Evolutionary conservation across 2,797 vertebrate genomes (phyloP), one percentile per base, ranked within the genome.

Genomic region (Diglossa cyanea): DNA sequence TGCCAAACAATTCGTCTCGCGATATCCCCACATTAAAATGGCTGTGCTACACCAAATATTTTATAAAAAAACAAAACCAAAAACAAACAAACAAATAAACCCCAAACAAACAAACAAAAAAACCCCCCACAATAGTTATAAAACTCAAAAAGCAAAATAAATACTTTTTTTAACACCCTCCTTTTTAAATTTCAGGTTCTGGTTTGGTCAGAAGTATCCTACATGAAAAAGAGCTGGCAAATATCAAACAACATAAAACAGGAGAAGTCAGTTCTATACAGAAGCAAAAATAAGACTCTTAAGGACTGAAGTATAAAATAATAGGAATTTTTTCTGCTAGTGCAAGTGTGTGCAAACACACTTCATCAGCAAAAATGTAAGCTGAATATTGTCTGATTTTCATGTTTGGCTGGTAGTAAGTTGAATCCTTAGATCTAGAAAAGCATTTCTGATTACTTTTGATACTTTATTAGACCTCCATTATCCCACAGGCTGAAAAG

Each of bases 1-100:
- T 96, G 96, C 95, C 97, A 97, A 97, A 95, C 63, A 87, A 81
- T 86, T 96, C 88, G 97, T 97, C 93, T 97, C 21, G 5, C 3
- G 24, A 92, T 97, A 97, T 94, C 81, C 90, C 53, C 82, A 91
- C 54, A 94, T 75, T 95, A 88, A 96, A 97, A 94, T 85, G 54
- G 63, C 51, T 93, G 67, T 92, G 63, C 37, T 96, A 55, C 96
- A 88, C 11, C 39, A 94, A 96, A 86, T 4, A 0, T 40, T 51
- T 35, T 35, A 35, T 35, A 9, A 35, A 35, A 35, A 35, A 35
- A 35, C 35, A 35, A 35, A 35, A 35, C 35, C 35, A 35, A 35
- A 35, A 35, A 35, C 35, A 35, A 35, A 35, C 35, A 35, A 10
- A 35, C 35, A 18, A 10, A 33, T 16, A 31, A n/a, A 13, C 2